A percentile compares a stretch with the other conserved stretches of the same genome.
Conservation (phyloP, 1,140 invertebrate species). For the Drosophila lowei region DNA sequence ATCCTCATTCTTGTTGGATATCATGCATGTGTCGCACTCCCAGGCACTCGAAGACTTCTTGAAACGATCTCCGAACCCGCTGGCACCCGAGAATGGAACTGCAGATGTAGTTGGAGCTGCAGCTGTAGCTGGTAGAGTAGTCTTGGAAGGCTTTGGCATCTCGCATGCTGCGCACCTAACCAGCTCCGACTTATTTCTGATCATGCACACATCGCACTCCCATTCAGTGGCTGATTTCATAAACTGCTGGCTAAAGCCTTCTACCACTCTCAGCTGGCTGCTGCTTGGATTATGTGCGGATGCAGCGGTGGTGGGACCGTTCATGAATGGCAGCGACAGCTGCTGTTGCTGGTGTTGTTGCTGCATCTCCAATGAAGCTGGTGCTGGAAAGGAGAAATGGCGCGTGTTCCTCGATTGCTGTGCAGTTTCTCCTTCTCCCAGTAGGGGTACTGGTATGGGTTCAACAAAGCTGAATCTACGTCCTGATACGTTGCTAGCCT, state of each 20-base stretch:
- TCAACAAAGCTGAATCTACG: conserved; percentile 19
- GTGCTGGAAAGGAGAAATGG: conserved; percentile 20
- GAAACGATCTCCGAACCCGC: conserved; percentile 84
- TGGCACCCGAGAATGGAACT: background rate
- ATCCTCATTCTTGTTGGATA: conserved; percentile 85
- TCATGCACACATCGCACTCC: conserved; percentile 88
- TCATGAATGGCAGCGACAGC: conserved; percentile 6
- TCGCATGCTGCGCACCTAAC: conserved; percentile 87
- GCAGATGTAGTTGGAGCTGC: background rate
- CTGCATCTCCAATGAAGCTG: background rate
- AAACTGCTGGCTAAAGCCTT: conserved; percentile 84
- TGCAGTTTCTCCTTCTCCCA: background rate
- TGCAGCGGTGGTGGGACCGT: conserved; percentile 8
- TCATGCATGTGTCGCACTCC: conserved; percentile 88
- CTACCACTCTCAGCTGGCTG: background rate
- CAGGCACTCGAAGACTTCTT: conserved; percentile 84
- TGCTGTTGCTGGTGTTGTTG: background rate
- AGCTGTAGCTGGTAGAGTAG: too few relatives aligned
- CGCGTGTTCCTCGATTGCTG: conserved; percentile 4
- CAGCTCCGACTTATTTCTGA: conserved; percentile 85
- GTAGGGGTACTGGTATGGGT: background rate
- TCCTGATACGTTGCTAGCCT: background rate
- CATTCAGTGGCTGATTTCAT: conserved; percentile 84
- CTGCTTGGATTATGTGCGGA: too few relatives aligned
- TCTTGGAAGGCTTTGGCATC: conserved; percentile 27